Evolutionary conservation across 1,140 invertebrate genomes (phyloP), one percentile per base, ranked within the genome.

Genomic region (Pseudomyrmex flavicornis): DNA sequence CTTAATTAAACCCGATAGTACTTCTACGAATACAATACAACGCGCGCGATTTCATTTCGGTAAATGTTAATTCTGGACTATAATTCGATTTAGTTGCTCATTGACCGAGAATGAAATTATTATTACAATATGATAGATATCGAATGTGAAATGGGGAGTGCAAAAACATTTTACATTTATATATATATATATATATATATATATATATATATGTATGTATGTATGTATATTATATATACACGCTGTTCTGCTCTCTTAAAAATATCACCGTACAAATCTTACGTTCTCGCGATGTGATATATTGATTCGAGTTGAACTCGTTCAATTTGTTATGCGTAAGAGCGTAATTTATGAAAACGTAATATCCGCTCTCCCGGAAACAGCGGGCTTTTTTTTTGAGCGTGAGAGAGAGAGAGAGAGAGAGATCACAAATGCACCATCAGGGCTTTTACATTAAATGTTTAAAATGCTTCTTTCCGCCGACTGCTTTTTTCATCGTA

Each of bases 1-100:
- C 76, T 88, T 84, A 86, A 88, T 88, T 86, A 88, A 84, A 84
- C 66, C 61, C 50, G 72, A 86, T 86, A 74, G 79, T 52, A 69
- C 84, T 72, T 80, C 20, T 48, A 26, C 66, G 66, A 35, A 12
- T 70, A 59, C 76, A 79, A 72, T 80, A 48, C 20, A 20, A 17
- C 52, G 20, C 52, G 13, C 17, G 26, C 22, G 76, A 80, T 80
- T 72, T 80, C 66, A 48, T 65, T 76, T 52, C 44, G 82, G 13
- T 46, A 35, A 50, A 58, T 83, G 58, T 73, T 58, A 63, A 54
- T 22, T 22, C 59, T 75, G 26, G 35, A 13, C 79, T 20, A 76
- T 63, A 80, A 59, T 80, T 72, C 22, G n/a, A 69, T 58, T 44
- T 20, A 15, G 20, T 22, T 56, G 52, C 12, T 66, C 3, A 59